Conservation (phyloP, 1,140 invertebrate genomes). For the Aleiodes sp. region DNA sequence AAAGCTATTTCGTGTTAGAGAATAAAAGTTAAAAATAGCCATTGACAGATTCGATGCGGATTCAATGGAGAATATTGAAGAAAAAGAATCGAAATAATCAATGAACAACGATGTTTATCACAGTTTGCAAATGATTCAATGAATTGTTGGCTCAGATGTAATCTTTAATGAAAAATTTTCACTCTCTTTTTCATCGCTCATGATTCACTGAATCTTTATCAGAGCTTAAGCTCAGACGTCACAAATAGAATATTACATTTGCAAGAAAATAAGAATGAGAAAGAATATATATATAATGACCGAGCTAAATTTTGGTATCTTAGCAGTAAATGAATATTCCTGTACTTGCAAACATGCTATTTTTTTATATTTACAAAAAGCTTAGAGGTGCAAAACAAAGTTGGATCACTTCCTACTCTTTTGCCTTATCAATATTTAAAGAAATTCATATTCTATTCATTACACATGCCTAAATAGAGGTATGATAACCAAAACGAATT, state of each 20-base stretch:
- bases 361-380: conserved; percentile 54
- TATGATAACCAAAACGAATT: conserved; percentile 36
- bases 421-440: conserved; percentile 20
- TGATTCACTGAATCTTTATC: conserved; percentile 26
- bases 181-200: conserved; percentile 12
- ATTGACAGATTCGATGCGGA: too few relatives aligned
- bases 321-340: conserved; percentile 46
- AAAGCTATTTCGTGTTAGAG: too few relatives aligned
- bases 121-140: background rate
- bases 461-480: conserved; percentile 21
- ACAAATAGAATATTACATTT: conserved; percentile 14
- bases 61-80: background rate
- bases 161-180: conserved; percentile 7
- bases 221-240: conserved; percentile 27
- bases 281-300: conserved; percentile 19
- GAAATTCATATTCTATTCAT: conserved; percentile 35
- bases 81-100: background rate
- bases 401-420: conserved; percentile 39
- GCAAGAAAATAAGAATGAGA: too few relatives aligned
- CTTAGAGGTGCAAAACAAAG: conserved; percentile 34
- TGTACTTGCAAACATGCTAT: conserved; percentile 52
- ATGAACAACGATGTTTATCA: conserved; percentile 4
- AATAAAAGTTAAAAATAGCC: background rate
- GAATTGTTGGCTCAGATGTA: background rate
- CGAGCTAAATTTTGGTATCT: conserved; percentile 35